Base-by-base conservation (phyloP, 2,888 invertebrate species). In the Microctonus brassicae region DNA sequence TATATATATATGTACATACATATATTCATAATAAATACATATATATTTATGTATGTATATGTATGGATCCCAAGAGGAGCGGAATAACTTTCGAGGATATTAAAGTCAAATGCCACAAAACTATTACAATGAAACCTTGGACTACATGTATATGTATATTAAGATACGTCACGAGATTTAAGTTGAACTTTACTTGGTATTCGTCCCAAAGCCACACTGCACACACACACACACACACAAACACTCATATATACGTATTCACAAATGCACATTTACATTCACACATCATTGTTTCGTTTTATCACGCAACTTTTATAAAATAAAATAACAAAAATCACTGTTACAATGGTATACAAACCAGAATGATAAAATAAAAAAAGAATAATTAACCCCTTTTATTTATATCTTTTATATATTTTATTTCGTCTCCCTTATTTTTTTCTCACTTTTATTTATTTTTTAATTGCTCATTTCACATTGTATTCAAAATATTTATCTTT, bases 91-190 rank as follows among this genome's bases (percentile, higher is more conserved):
- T 47, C 47, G 17, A 17, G 47, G 47, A 47, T 47, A 47, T 47
- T 47, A 47, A 17, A 47, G 47, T 47, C 47, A 47, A 47, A 47
- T 47, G 47, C 47, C 47, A 47, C 47, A 47, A 47, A 47, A 47
- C 17, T 58, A 58, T 58, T 58, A 58, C 58, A 58, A 58, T 58
- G 58, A 29, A 33, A 33, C 58, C 58, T 58, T 58, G 58, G 55
- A 55, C 17, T 33, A 33, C 33, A 17, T 33, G n/a, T n/a, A n/a
- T n/a, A n/a, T n/a, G n/a, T n/a, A n/a, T n/a, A n/a, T n/a, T n/a
- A n/a, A n/a, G n/a, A 58, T 33, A 34, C 58, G 58, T 58, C 58
- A 58, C 58, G 58, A 58, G 33, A 58, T 58, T 58, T 20, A 33
- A 58, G 33, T 58, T 58, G 10, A 58, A 29, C 5, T n/a, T n/a